Evolutionary conservation across 1,140 invertebrate species (phyloP).

Genomic region (Pseudoatta argentina): DNA sequence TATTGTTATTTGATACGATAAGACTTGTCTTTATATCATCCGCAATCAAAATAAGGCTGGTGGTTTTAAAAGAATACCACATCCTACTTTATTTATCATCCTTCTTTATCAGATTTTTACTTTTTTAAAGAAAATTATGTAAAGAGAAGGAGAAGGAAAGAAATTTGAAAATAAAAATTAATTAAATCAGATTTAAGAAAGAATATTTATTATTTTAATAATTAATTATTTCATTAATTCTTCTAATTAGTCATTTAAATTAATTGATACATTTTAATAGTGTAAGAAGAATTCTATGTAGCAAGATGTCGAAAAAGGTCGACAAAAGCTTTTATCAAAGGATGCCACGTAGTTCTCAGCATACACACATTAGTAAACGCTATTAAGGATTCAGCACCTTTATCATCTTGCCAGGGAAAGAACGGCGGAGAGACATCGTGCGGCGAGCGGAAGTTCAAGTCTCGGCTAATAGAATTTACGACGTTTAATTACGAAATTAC

Average conservation of each 20-base stretch:
- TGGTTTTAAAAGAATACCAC: conserved; percentile 21
- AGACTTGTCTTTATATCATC: conserved; percentile 13
- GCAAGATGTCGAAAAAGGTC: neutral
- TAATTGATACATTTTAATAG: neutral
- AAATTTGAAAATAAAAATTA: neutral
- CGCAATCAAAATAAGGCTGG: neutral
- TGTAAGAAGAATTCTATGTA: neutral
- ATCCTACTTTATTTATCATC: conserved; percentile 34
- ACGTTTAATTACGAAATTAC: conserved; percentile 57
- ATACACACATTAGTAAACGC: neutral
- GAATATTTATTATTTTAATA: neutral
- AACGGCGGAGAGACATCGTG: neutral
- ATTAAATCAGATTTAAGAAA: neutral
- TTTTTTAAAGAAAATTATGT: neutral
- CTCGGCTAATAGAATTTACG: conserved; percentile 25
- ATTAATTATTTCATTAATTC: neutral
- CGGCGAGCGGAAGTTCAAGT: conserved; percentile 24
- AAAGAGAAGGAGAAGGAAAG: too few relatives aligned
- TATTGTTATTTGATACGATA: conserved; percentile 38
- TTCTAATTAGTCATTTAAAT: conserved; percentile 7
- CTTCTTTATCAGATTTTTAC: conserved; percentile 21
- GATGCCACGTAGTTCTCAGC: neutral
- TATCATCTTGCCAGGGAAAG: neutral
- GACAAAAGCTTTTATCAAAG: neutral
- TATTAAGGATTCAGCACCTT: neutral